These are phyloP conservation scores for Damaliscus lunatus DNA, from an alignment of 2,113 vertebrate genomes.

Conservation along the genomic window DNA sequence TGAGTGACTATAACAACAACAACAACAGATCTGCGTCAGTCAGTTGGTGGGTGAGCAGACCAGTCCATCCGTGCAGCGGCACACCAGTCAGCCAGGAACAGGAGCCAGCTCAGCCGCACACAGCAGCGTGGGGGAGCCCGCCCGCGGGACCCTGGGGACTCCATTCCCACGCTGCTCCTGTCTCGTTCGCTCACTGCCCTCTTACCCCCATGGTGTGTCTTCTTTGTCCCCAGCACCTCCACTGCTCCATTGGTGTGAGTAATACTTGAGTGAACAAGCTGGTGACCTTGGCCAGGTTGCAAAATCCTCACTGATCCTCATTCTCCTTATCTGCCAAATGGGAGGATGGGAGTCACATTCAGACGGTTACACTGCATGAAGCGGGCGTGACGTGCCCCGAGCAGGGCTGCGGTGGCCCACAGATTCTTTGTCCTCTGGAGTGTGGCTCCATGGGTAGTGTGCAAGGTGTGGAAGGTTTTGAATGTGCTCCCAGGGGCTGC, in stretches of 20 bases:
- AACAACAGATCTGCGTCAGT: background rate
- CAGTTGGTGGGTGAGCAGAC: background rate
- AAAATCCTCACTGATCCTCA: rapidly evolving
- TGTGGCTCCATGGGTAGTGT: rapidly evolving
- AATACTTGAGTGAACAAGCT: background rate
- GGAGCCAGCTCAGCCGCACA: background rate
- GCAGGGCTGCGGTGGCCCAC: too few relatives aligned
- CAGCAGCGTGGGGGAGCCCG: rapidly evolving
- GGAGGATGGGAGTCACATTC: background rate
- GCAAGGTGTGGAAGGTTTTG: background rate
- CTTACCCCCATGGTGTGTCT: background rate
- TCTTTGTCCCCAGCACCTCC: background rate
- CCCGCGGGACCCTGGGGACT: rapidly evolving
- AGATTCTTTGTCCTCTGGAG: background rate
- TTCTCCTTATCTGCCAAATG: background rate
- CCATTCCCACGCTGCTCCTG: rapidly evolving
- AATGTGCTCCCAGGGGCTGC: background rate
- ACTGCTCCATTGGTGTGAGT: background rate
- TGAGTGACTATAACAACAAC: background rate
- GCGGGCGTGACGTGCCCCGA: rapidly evolving
- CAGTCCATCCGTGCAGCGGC: background rate
- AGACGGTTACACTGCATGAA: rapidly evolving
- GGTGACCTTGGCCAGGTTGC: background rate
- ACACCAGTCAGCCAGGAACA: background rate
- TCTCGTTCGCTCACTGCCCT: background rate